Base-by-base conservation (phyloP, 2,797 vertebrate genomes). In the Neostethus bicornis region DNA sequence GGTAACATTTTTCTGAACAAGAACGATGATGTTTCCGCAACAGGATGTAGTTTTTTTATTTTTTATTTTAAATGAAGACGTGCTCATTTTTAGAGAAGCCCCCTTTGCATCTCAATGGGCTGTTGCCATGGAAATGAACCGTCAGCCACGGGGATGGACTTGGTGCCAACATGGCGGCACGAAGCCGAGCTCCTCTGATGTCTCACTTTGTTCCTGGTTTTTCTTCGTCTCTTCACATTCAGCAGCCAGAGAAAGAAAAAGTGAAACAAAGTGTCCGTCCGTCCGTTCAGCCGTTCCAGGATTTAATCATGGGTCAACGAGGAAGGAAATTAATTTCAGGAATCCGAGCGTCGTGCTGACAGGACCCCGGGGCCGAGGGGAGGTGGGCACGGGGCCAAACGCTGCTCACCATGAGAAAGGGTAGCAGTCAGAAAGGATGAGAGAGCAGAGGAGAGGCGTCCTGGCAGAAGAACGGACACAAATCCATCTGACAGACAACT, bases 381-480 rank as follows among this genome's bases (percentile, higher is more conserved):
- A 14, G 54, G 72, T 46, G 72, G 87, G 86, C 88, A 69, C 3
- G 7, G 48, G 74, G 85, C 90, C 90, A 91, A 65, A 66, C 25
- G 41, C 73, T 3, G 19, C 70, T 61, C 51, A 50, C 65, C 65
- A 39, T 13, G 61, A 79, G 59, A 43, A 90, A 88, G 87, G 85
- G 80, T 86, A 86, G 77, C 82, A 88, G 90, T 91, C 88, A 89
- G 73, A 89, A 86, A 43, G 9, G 52, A 92, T 91, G 89, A 91
- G 74, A 43, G 56, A 67, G 75, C 49, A 68, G 50, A 52, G 73
- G 78, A 74, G 68, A 71, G 10, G 52, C 19, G 34, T 61, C 62
- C 70, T 70, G 73, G 51, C 70, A 28, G 41, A 2, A 8, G 43
- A n/a, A 23, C 13, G 34, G n/a, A 32, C 14, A 10, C 60, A 51